Conservation (phyloP, 2,888 invertebrate species). For the Aporophyla nigra region DNA sequence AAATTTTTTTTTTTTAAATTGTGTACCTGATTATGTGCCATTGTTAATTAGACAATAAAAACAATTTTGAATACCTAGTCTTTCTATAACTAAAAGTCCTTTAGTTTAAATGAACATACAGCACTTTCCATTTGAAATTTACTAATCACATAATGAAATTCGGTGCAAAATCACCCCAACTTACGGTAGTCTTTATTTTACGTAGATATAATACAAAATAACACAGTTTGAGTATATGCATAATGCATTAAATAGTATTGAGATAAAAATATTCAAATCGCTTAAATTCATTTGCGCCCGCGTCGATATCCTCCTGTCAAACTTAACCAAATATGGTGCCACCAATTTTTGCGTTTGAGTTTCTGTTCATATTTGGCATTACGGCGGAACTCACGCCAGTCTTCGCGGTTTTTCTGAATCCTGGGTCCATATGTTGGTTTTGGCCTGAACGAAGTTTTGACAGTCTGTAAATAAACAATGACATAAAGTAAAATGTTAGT, state of each 20-base stretch:
- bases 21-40: slow-evolving; percentile 1
- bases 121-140: background rate
- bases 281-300: slow-evolving; percentile 50
- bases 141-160: slow-evolving; percentile 3
- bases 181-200: slow-evolving; percentile 20
- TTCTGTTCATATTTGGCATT: slow-evolving; percentile 83
- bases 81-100: background rate
- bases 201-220: slow-evolving; percentile 7
- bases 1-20: background rate
- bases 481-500: background rate
- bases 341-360: slow-evolving; percentile 80
- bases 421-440: slow-evolving; percentile 89
- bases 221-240: slow-evolving; percentile 1
- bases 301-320: slow-evolving; percentile 82
- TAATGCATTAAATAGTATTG: slow-evolving; percentile 46
- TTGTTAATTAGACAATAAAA: background rate
- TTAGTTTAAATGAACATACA: slow-evolving; percentile 3
- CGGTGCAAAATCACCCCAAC: slow-evolving; percentile 6
- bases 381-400: slow-evolving; percentile 91
- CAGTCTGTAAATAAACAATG: slow-evolving; percentile 77
- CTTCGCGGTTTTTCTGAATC: slow-evolving; percentile 86
- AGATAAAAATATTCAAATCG: slow-evolving; percentile 30
- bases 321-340: slow-evolving; percentile 81
- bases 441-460: slow-evolving; percentile 85
- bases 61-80: background rate